Evolutionary conservation across 2,113 vertebrate species (phyloP).

Genomic region (Vanacampus margaritifer): DNA sequence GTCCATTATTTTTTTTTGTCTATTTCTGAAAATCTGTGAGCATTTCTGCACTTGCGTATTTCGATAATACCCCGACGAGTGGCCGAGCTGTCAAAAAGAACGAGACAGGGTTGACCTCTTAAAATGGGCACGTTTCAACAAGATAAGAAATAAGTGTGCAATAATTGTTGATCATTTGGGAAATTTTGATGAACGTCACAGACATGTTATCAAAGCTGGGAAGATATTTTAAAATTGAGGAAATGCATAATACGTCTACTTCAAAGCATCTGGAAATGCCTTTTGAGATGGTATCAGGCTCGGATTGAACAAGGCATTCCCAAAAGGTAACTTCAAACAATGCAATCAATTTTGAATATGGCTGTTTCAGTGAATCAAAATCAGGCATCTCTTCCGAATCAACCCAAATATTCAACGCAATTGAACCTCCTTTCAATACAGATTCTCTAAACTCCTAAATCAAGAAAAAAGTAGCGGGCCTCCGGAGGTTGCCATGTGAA

Average conservation of each 20-base stretch:
- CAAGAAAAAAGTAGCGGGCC: not conserved
- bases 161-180: not conserved
- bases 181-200: not conserved
- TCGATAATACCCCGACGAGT: too few species aligned
- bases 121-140: not conserved
- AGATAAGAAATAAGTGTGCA: not conserved
- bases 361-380: not conserved
- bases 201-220: not conserved
- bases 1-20: not conserved
- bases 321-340: conserved; percentile 14
- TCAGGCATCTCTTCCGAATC: conserved; percentile 7
- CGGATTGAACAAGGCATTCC: conserved; percentile 11
- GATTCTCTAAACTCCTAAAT: conserved; percentile 36
- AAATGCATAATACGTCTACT: not conserved
- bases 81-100: too few species aligned
- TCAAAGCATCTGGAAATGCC: conserved; percentile 12
- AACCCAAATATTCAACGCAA: conserved; percentile 29
- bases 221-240: not conserved
- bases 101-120: too few species aligned
- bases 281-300: not conserved
- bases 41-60: conserved; percentile 7
- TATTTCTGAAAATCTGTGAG: conserved; percentile 1
- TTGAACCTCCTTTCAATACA: conserved; percentile 17
- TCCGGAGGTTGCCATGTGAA: conserved; percentile 16
- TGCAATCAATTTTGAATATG: not conserved